Evolutionary conservation across 2,888 invertebrate species (phyloP), one percentile per base, ranked within the genome.

Genomic region (Nemapogon koenigi): DNA sequence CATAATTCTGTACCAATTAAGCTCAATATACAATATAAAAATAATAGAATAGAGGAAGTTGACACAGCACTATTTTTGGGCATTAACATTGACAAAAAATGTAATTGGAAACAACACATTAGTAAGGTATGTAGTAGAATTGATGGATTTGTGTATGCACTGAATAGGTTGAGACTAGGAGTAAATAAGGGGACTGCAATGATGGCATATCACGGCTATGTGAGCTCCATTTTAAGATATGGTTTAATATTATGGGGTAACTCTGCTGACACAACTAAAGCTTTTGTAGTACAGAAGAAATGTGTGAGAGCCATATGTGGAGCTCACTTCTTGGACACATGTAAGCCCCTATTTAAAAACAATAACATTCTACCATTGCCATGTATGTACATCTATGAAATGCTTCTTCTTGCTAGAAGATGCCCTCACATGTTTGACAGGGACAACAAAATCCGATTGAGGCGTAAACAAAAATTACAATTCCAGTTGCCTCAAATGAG

Each of bases 161-260:
- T 29, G 3, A n/a, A n/a, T n/a, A n/a, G n/a, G n/a, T n/a, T n/a
- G n/a, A n/a, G n/a, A n/a, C n/a, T n/a, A n/a, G n/a, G n/a, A n/a
- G 8, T 8, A 3, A 13, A 13, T 13, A n/a, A 11, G 15, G 13
- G 15, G 2, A 14, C 29, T 14, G 29, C 35, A 19, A 3, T 22
- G 13, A 3, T 19, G 13, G 35, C 19, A 6, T 35, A 35, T 13
- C 35, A 35, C 8, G 35, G 25, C 6, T 22, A 22, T 14, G 19
- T 14, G 6, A 6, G 7, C 11, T 22, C 22, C 2, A 13, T 3
- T 2, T 19, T 19, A 19, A 22, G 35, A 22, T 35, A 22, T 4
- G 36, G 27, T n/a, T 15, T 36, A 3, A 25, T 36, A 16, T 16
- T 36, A 13, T 36, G 36, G 36, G 27, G 36, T 2, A 36, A 36